These are phyloP conservation scores for Oxycera nigricornis DNA, from an alignment of 2,888 invertebrate species.

Conservation along the genomic window DNA sequence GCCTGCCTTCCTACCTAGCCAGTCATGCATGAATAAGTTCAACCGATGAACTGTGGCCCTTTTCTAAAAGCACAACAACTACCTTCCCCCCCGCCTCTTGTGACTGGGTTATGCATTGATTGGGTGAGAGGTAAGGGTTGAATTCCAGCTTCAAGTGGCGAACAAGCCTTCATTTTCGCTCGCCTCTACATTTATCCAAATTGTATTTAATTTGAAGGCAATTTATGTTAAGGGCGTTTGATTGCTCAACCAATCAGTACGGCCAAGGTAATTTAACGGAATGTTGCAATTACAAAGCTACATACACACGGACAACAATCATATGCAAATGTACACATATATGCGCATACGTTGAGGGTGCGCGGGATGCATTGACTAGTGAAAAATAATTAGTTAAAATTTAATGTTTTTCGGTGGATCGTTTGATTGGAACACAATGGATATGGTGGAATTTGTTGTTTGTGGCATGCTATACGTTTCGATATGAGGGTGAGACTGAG, in stretches of 20 bases:
- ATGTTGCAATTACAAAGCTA: constrained; percentile 30
- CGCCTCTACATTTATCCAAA: constrained; percentile 27
- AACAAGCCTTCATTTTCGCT: constrained; percentile 15
- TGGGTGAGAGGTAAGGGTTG: background rate
- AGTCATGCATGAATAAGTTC: constrained; percentile 7
- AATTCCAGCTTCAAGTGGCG: background rate
- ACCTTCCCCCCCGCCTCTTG: background rate
- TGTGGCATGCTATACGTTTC: too few relatives aligned
- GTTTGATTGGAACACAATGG: background rate
- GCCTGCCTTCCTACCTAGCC: background rate
- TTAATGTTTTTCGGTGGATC: background rate
- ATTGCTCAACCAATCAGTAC: constrained; percentile 26
- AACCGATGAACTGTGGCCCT: constrained; percentile 29
- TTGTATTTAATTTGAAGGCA: constrained; percentile 36
- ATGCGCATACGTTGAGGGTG: background rate
- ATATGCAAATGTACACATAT: background rate
- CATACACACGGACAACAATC: too few relatives aligned
- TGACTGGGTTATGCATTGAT: background rate
- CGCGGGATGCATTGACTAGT: background rate
- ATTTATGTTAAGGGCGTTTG: constrained; percentile 32
- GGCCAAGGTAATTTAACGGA: constrained; percentile 12
- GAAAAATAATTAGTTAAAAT: background rate
- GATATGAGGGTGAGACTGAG: too few relatives aligned
- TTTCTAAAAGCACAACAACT: constrained; percentile 15
- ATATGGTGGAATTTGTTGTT: too few relatives aligned